Percentiles rank a stretch among this genome's conserved stretches.
Conservation (phyloP, 2,888 invertebrate genomes). For the Spatulosminthurus flaviceps region DNA sequence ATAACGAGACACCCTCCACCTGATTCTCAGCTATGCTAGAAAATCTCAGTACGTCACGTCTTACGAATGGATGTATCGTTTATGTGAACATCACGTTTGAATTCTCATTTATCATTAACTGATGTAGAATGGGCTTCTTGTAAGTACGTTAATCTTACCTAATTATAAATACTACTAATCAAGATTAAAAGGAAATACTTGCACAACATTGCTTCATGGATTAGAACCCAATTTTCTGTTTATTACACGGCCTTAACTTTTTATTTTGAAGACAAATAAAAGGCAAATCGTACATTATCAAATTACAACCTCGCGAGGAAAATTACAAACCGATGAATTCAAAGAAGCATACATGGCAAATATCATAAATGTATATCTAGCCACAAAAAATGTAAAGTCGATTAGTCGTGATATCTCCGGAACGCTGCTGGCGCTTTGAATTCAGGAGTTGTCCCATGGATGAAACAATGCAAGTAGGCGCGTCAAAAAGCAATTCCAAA, state of each 20-base stretch:
- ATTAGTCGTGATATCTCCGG: no score
- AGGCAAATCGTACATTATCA: neutral
- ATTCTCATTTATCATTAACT: slow-evolving; percentile 47
- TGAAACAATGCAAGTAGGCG: no score
- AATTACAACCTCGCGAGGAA: no score
- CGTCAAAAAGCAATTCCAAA: no score
- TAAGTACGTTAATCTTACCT: slow-evolving; percentile 37
- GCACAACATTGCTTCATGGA: slow-evolving; percentile 16
- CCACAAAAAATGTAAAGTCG: no score
- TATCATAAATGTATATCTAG: no score
- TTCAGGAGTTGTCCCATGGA: no score
- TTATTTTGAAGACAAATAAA: slow-evolving; percentile 6
- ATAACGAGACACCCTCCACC: slow-evolving; percentile 27
- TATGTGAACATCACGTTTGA: slow-evolving; percentile 45
- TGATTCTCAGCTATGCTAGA: slow-evolving; percentile 43
- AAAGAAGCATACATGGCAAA: no score
- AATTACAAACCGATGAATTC: no score
- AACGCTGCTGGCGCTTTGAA: no score
- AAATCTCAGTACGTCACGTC: slow-evolving; percentile 35
- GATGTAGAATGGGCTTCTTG: slow-evolving; percentile 48
- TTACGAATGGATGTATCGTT: slow-evolving; percentile 36
- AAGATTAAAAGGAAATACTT: slow-evolving; percentile 35
- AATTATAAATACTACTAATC: slow-evolving; percentile 37
- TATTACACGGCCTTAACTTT: slow-evolving; percentile 4
- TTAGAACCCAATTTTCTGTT: neutral